phyloP scores from a whole-genome alignment of 2,888 invertebrate genomes.

The Malachius bipustulatus region DNA sequence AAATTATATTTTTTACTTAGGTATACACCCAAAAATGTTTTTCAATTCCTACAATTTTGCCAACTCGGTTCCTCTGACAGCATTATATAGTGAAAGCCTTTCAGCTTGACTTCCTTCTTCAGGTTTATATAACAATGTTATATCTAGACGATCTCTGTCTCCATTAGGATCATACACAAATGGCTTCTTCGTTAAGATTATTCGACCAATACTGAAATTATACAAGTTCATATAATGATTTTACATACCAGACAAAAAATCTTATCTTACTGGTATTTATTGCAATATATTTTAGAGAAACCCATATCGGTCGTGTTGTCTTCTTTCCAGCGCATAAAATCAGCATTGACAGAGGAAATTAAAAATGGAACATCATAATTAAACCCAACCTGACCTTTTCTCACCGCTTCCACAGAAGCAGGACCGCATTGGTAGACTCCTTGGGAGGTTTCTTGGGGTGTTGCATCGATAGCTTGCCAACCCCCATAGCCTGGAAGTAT shows the following conservation, averaged over 20 bases:
- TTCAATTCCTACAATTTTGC: slow-evolving; percentile 44
- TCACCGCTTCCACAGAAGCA: slow-evolving; percentile 64
- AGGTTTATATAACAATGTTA: slow-evolving; percentile 58
- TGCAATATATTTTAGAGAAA: slow-evolving; percentile 55
- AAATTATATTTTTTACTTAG: no score
- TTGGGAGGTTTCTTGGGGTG: slow-evolving; percentile 69
- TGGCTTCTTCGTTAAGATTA: slow-evolving; percentile 62
- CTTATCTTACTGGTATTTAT: slow-evolving; percentile 55
- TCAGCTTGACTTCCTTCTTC: slow-evolving; percentile 62
- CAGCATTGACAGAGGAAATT: slow-evolving; percentile 74
- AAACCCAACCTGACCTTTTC: slow-evolving; percentile 61
- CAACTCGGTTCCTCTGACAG: slow-evolving; percentile 53
- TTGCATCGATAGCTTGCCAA: slow-evolving; percentile 84
- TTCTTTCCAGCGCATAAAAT: slow-evolving; percentile 66
- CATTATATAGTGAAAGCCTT: slow-evolving; percentile 61
- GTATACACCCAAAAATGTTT: neutral
- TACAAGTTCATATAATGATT: neutral
- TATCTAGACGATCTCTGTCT: slow-evolving; percentile 58
- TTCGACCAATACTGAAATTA: slow-evolving; percentile 54
- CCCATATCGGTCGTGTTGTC: slow-evolving; percentile 52
- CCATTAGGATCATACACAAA: slow-evolving; percentile 60
- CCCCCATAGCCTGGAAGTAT: slow-evolving; percentile 56
- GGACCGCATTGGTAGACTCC: slow-evolving; percentile 69
- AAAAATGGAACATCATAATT: slow-evolving; percentile 67
- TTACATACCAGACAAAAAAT: neutral